Evolutionary conservation across 1,140 invertebrate species (phyloP), one percentile per base, ranked within the genome.

Genomic region (Orius insidiosus): DNA sequence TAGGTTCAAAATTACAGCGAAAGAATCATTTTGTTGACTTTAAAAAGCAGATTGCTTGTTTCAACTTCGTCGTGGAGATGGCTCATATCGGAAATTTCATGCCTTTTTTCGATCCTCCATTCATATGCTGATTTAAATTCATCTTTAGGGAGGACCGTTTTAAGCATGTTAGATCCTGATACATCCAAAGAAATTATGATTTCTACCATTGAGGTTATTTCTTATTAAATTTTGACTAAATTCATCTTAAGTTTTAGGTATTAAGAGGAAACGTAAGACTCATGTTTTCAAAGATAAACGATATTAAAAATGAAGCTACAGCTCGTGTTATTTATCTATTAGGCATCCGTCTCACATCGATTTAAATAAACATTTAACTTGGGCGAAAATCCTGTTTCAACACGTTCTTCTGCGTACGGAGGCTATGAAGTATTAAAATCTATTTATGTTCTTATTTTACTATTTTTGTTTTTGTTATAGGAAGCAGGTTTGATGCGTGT

Each of bases 121-220:
- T 68, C 65, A 49, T 56, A 65, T 50, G 59, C 61, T 9, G 51
- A 61, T 45, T 60, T 63, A 45, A 51, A 52, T 41, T 59, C 63
- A 19, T n/a, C 57, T 14, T 53, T 72, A 13, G 70, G 74, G 1
- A 64, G 70, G 55, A 66, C 68, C 32, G 59, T 78, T 30, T 64
- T 70, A 18, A 72, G 72, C 54, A 70, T 76, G n/a, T n/a, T n/a
- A 8, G 74, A 79, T 57, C 64, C 68, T 2, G 74, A 78, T 52
- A 64, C 72, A 56, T 68, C 64, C 5, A 55, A 63, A n/a, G n/a
- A 60, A 48, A 69, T 74, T 60, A 61, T 66, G 13, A 57, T 74
- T 31, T 62, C 69, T 2, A 58, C 55, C n/a, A 53, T 67, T n/a
- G 71, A 75, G 51, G 61, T 68, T n/a, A n/a, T n/a, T n/a, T n/a